Evolutionary conservation across 2,113 vertebrate species (phyloP).

Genomic region (Sitta europaea): DNA sequence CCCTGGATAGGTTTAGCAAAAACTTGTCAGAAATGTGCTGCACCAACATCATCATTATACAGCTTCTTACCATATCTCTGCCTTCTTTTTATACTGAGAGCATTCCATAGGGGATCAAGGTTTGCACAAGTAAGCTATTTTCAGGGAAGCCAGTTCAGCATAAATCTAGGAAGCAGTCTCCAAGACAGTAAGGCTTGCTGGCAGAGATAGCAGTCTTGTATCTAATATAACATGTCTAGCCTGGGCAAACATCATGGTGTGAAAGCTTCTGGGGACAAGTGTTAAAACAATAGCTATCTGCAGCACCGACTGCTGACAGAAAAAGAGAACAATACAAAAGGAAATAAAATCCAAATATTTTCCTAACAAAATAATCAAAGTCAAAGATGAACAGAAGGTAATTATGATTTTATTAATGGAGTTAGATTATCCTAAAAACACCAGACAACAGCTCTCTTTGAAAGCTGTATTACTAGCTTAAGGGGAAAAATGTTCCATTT

Average conservation of each 20-base stretch:
- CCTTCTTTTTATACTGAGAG: not conserved
- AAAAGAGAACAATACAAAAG: not conserved
- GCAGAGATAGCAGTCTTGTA: not conserved
- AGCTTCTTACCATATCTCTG: not conserved
- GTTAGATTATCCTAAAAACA: not conserved
- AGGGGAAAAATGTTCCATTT: not conserved
- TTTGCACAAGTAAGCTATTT: not conserved
- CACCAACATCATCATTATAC: not conserved
- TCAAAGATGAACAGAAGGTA: not conserved
- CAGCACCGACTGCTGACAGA: not conserved
- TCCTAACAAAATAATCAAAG: not conserved
- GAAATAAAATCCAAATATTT: not conserved
- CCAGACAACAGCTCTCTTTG: not conserved
- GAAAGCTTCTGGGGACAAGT: slow-evolving; percentile 7
- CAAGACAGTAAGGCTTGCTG: not conserved
- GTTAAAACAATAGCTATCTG: not conserved
- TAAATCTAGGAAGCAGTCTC: not conserved
- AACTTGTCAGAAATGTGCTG: not conserved
- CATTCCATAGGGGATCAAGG: not conserved
- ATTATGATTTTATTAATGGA: not conserved
- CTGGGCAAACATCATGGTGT: not conserved
- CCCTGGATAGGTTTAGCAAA: not conserved
- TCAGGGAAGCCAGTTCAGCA: not conserved
- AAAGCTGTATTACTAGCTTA: not conserved
- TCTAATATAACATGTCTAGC: not conserved